Percentiles rank a stretch among this genome's conserved stretches.
Conservation (phyloP, 53 echinoderm and acorn worm genomes). For the Luidia sarsii region DNA sequence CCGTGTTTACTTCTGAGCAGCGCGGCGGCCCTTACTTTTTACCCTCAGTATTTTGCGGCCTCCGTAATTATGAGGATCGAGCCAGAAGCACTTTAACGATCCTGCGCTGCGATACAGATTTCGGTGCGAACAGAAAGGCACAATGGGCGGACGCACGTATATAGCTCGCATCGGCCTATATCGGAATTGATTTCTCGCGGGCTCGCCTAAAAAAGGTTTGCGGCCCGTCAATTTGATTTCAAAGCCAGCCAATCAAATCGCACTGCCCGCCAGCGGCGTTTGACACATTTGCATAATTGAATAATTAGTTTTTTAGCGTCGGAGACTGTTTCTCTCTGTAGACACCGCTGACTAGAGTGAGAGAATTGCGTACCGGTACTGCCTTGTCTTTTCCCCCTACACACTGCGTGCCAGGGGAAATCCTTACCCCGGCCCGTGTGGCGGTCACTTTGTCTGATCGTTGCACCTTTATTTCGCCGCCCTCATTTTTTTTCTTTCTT, state of each 20-base stretch:
- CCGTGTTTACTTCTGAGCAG: not conserved
- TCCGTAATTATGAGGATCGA: too few species aligned
- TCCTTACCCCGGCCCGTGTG: not conserved
- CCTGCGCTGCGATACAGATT: constrained; percentile 6
- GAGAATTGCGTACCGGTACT: not conserved
- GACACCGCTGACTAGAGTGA: not conserved
- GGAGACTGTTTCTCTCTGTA: constrained; percentile 18
- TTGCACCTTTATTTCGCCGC: constrained; percentile 2
- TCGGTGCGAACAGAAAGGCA: not conserved
- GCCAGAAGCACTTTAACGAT: constrained; percentile 36
- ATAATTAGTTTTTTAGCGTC: constrained; percentile 13
- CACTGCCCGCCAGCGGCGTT: not conserved
- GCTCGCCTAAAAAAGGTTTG: constrained; percentile 3
- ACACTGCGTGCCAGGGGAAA: too few species aligned
- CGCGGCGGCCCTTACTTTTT: not conserved
- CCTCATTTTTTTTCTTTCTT: too few species aligned
- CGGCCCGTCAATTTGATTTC: constrained; percentile 17
- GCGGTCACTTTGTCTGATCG: not conserved
- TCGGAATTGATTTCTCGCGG: not conserved
- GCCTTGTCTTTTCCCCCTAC: not conserved
- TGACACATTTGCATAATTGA: constrained; percentile 46
- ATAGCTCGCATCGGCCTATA: not conserved
- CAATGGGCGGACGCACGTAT: constrained; percentile 2
- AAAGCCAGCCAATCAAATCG: constrained; percentile 26
- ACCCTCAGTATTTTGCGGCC: not conserved